Evolutionary conservation across 2,888 invertebrate species (phyloP).

Genomic region (Mythimna vitellina): DNA sequence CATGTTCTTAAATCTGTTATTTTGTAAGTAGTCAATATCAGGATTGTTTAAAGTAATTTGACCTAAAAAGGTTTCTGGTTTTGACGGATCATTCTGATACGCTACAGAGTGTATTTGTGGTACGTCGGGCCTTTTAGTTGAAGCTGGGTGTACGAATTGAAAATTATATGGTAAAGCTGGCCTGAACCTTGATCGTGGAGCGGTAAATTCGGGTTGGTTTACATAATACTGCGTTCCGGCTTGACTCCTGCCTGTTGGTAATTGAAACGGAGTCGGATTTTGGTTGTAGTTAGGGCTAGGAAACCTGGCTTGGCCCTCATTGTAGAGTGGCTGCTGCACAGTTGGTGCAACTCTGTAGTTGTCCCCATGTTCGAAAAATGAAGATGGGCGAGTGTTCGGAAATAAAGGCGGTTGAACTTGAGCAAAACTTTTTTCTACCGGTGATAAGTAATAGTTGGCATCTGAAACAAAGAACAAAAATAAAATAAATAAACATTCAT

Average conservation of each 20-base stretch:
- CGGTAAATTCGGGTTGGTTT: constrained; percentile 86
- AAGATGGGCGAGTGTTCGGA: constrained; percentile 81
- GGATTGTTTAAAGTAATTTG: constrained; percentile 92
- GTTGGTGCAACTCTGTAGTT: constrained; percentile 80
- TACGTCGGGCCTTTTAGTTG: constrained; percentile 90
- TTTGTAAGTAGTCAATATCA: constrained; percentile 87
- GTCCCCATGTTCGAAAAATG: constrained; percentile 83
- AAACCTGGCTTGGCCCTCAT: constrained; percentile 82
- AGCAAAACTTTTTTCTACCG: constrained; percentile 88
- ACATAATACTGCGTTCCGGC: constrained; percentile 84
- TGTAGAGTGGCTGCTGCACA: constrained; percentile 80
- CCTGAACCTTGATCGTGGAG: constrained; percentile 83
- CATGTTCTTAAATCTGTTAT: constrained; percentile 85
- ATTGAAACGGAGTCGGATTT: constrained; percentile 87
- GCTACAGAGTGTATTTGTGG: constrained; percentile 90
- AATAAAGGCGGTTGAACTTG: constrained; percentile 88
- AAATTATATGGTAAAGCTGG: constrained; percentile 85
- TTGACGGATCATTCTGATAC: constrained; percentile 91
- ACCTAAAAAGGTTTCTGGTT: constrained; percentile 91
- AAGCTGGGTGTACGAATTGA: constrained; percentile 86
- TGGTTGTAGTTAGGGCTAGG: constrained; percentile 88
- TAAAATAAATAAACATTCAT: constrained; percentile 1
- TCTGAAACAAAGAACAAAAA: constrained; percentile 80
- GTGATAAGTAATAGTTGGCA: constrained; percentile 87
- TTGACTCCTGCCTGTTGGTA: constrained; percentile 88